Base-by-base conservation (phyloP, 2,888 invertebrate genomes). In the Altica lythri region DNA sequence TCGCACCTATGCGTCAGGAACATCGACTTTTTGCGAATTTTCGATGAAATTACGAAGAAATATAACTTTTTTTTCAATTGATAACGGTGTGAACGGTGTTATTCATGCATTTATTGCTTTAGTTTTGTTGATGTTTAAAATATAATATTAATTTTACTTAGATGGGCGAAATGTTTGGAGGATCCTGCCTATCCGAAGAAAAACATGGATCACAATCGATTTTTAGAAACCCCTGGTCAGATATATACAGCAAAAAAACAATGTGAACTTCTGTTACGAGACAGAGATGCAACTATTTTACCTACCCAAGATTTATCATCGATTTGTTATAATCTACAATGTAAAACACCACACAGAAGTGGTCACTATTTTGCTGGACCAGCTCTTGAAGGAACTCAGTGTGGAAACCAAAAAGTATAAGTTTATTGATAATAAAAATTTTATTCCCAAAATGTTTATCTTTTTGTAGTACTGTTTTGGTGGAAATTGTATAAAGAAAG, bases 321-420 rank as follows among this genome's bases (percentile, higher is more conserved):
- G 19, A 79, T 83, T 56, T 90, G 90, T 71, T 79, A 81, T 53
- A 86, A 85, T 72, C 77, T 90, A 42, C 82, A 85, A 61, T 90
- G 90, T 69, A 82, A 84, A 67, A 84, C 86, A 12, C 89, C 89
- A 22, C 85, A 86, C 68, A 81, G 86, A 43, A 82, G 83, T 53
- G 89, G 89, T 8, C 87, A 82, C 75, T 90, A 88, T 72, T 85
- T 84, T 70, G 86, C 90, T 1, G 90, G 90, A 0, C 91, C 91
- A 0, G 91, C 91, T n/a, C 75, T 92, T 19, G 89, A 90, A 57
- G 91, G 91, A 35, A 91, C 90, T 0, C 74, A 81, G 13, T 92
- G 91, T 70, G 89, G 86, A 6, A 71, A 73, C 0, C 78, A 78
- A 53, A 83, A 80, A 79, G 87, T 87, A 57, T 29, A 32, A 25